These are phyloP conservation scores for Ammodytes dubius DNA, from an alignment of 2,113 vertebrate species.

Conservation along the genomic window DNA sequence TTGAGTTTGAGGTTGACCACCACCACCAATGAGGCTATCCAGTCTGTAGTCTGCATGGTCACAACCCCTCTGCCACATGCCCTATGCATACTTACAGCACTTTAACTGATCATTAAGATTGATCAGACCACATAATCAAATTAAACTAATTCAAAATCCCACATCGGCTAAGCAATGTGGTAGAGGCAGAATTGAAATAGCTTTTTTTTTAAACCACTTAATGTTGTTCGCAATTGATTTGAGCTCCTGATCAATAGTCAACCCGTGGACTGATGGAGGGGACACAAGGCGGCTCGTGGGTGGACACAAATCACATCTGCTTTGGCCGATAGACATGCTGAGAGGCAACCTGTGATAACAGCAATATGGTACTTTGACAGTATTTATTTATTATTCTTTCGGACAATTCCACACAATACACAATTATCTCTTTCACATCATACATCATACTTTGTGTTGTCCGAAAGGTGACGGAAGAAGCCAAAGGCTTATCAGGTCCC, in stretches of 20 bases:
- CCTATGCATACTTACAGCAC: not conserved
- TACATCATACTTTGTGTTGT: too few species aligned
- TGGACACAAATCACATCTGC: conserved; percentile 13
- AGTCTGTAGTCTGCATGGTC: not conserved
- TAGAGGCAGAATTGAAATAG: not conserved
- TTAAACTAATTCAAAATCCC: conserved; percentile 1
- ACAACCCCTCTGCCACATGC: too few species aligned
- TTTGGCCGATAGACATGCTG: not conserved
- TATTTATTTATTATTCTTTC: too few species aligned
- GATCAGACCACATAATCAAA: conserved; percentile 14
- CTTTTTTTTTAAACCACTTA: conserved; percentile 33
- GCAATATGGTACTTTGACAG: not conserved
- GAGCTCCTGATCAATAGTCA: conserved; percentile 40
- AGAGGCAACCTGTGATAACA: not conserved
- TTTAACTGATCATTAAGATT: not conserved
- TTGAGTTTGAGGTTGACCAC: not conserved
- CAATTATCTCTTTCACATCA: too few species aligned
- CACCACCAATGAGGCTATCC: not conserved
- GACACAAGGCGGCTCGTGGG: not conserved
- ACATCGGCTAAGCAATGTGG: not conserved
- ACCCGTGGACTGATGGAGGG: conserved; percentile 26
- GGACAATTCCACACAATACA: too few species aligned
- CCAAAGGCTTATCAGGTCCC: too few species aligned
- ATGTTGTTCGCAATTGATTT: conserved; percentile 35
- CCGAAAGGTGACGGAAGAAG: too few species aligned